Evolutionary conservation across 2,888 invertebrate species (phyloP), one percentile per base, ranked within the genome.

Genomic region (Agonopterix alstromeriana): DNA sequence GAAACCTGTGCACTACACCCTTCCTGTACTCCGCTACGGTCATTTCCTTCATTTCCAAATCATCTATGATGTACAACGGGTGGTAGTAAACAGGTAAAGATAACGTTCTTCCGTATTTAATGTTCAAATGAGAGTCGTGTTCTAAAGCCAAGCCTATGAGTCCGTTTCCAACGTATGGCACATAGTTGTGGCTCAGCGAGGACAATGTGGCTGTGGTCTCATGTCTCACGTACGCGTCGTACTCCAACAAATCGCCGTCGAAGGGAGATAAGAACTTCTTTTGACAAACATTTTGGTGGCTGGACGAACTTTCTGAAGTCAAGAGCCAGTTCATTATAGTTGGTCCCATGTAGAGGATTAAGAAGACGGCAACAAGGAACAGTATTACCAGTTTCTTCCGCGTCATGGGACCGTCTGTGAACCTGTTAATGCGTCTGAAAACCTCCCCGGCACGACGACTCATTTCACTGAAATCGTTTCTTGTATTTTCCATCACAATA

Each of bases 91-190:
- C 80, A 0, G 92, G 91, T 42, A 93, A 65, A 5, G 93, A 91
- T 58, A 95, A 78, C 2, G 93, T 91, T 54, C 94, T 86, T 0
- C 92, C 92, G 58, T 75, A 77, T 74, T 93, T 93, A 35, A 95
- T 91, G 65, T 93, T 93, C 14, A 95, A 66, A 56, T 90, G 87
- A 3, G 93, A 89, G 60, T 93, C 91, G 45, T 91, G 89, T 46
- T 91, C 87, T 42, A 94, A 77, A 40, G 92, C 88, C 40, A 94
- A 61, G 0, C 94, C 95, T 53, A 95, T 80, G 51, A 92, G 82
- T 1, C 95, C 95, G 77, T 95, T 95, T 9, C 95, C 95, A 50
- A 93, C 89, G 64, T 94, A 94, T 60, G 94, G 94, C 72, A 94
- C 89, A 63, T 92, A 93, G 55, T 90, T 87, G 42, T 90, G 90